phyloP scores from a whole-genome alignment of 2,797 vertebrate species.

The Onychomys leucogaster region DNA sequence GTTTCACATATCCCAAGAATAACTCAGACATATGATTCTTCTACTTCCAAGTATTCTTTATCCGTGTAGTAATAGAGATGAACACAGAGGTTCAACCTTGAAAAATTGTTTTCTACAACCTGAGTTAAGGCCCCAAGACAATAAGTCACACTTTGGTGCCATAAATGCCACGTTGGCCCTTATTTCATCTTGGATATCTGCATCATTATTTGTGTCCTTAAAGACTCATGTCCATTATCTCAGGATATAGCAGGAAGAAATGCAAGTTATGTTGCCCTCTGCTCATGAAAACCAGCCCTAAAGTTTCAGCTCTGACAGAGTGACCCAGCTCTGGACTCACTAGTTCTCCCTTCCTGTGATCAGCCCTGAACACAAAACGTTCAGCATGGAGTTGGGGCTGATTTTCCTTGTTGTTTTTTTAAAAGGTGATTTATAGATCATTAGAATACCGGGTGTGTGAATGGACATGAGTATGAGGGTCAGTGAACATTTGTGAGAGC shows the following conservation, averaged over 20 bases:
- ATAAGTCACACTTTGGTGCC: too few relatives aligned
- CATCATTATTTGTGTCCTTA: neutral
- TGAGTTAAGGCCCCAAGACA: too few relatives aligned
- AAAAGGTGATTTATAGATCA: neutral
- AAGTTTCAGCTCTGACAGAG: too few relatives aligned
- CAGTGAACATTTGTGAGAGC: neutral
- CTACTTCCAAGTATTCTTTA: too few relatives aligned
- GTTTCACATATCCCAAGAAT: too few relatives aligned
- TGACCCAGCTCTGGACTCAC: neutral
- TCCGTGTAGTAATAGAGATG: too few relatives aligned
- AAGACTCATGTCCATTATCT: accelerated
- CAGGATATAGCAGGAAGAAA: neutral
- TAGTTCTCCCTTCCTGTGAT: neutral
- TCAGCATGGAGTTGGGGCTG: neutral
- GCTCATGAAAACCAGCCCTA: neutral
- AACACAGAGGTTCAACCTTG: too few relatives aligned
- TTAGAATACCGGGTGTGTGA: too few relatives aligned
- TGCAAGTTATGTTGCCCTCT: neutral
- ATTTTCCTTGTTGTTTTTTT: neutral
- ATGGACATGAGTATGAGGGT: neutral
- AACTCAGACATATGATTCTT: too few relatives aligned
- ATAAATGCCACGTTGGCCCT: neutral
- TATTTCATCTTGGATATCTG: neutral
- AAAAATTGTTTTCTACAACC: too few relatives aligned
- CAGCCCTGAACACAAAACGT: neutral